These are phyloP conservation scores for Leptinotarsa juncta DNA, from an alignment of 2,888 invertebrate genomes.

Conservation along the genomic window DNA sequence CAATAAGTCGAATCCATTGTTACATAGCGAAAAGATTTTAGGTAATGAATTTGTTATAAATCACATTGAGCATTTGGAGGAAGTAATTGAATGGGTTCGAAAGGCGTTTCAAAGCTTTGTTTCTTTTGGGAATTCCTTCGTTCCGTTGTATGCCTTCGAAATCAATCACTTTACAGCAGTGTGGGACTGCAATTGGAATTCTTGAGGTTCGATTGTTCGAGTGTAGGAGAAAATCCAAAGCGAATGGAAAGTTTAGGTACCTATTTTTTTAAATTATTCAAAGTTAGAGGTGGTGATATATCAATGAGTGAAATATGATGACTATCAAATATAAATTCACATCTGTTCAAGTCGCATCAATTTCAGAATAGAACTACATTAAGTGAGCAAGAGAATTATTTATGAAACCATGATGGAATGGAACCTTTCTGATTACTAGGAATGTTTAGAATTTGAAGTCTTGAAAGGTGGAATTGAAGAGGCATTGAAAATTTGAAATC, in stretches of 20 bases:
- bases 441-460: no score
- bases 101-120: constrained; percentile 22
- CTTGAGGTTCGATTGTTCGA: background rate
- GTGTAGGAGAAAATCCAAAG: background rate
- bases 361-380: no score
- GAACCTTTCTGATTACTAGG: no score
- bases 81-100: constrained; percentile 25
- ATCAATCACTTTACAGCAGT: constrained; percentile 11
- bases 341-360: no score
- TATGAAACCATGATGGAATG: no score
- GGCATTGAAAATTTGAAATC: no score
- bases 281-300: background rate
- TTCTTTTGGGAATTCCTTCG: constrained; percentile 19
- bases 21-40: constrained; percentile 24
- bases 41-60: constrained; percentile 34
- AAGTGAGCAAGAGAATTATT: no score
- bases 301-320: no score
- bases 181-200: constrained; percentile 9
- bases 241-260: background rate
- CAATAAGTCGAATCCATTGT: constrained; percentile 28
- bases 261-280: background rate
- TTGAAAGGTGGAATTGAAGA: no score
- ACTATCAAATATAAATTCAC: no score
- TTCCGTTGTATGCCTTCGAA: constrained; percentile 8
- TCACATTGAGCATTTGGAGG: constrained; percentile 23